These are phyloP conservation scores for Eulithis prunata DNA, from an alignment of 2,888 invertebrate species.

Conservation along the genomic window DNA sequence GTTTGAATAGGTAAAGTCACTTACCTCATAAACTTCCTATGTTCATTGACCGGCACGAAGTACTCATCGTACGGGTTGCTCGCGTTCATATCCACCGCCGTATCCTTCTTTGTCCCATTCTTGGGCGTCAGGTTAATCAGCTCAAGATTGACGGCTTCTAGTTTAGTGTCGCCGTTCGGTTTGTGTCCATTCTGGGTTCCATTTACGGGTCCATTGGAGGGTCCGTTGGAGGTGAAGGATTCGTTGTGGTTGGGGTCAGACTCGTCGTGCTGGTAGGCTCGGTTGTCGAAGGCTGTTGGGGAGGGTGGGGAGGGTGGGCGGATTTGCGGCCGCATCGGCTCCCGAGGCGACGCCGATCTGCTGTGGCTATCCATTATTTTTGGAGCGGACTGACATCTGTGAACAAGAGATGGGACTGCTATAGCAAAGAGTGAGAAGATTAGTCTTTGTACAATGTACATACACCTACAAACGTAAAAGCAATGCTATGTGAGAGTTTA, in stretches of 20 bases:
- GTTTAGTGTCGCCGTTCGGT: constrained; percentile 75
- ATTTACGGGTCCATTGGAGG: constrained; percentile 39
- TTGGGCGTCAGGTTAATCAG: constrained; percentile 88
- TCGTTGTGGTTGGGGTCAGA: constrained; percentile 78
- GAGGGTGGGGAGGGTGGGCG: constrained; percentile 74
- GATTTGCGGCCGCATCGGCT: constrained; percentile 77
- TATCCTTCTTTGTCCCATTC: constrained; percentile 86
- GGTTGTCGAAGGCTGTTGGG: constrained; percentile 77
- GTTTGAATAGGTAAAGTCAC: constrained; percentile 38
- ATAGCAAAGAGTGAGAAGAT: not conserved
- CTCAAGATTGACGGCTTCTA: constrained; percentile 92
- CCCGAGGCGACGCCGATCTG: constrained; percentile 81
- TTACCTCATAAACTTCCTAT: constrained; percentile 93
- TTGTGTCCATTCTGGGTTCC: constrained; percentile 67
- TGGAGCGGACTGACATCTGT: constrained; percentile 82
- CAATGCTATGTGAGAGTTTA: too few relatives aligned
- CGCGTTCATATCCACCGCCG: constrained; percentile 86
- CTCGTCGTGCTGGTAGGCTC: constrained; percentile 74
- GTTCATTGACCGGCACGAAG: constrained; percentile 93
- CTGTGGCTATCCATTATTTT: constrained; percentile 81
- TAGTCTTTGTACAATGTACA: not conserved
- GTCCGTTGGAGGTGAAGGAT: constrained; percentile 75
- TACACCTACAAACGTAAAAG: too few relatives aligned
- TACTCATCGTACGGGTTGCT: constrained; percentile 92
- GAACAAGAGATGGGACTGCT: constrained; percentile 38